Evolutionary conservation across 1,140 invertebrate genomes (phyloP), one percentile per base, ranked within the genome.

Genomic region (Diachasma alloeum): DNA sequence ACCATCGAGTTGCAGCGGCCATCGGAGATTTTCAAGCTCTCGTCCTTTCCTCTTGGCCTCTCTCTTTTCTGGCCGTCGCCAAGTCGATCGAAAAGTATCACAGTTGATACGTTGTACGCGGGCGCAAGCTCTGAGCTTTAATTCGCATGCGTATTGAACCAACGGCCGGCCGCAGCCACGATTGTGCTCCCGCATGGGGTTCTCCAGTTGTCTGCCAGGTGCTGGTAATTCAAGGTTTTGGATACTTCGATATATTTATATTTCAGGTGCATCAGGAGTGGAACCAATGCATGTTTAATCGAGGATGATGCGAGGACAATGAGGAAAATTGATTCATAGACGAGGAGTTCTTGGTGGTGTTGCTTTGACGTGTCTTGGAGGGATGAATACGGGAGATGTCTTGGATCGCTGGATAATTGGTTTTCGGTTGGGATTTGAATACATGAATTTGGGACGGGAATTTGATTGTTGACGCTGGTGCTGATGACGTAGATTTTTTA

Each of bases 51-150:
- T 69, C 68, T 81, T 44, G 22, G 17, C 9, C 26, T 75, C 53
- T 36, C 68, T 75, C 74, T 39, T 56, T 39, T 77, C 39, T 74
- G 76, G 78, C 79, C 75, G 83, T 82, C 81, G 82, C 82, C 83
- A 82, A 85, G 86, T 86, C 87, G 87, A 89, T 88, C 87, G 87
- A 89, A 90, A 88, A 88, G 87, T 84, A 82, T 71, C 63, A n/a
- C 53, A 68, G 46, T 42, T 4, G 72, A 5, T 1, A 0, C 5
- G 39, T 48, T 71, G 68, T 79, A 56, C 81, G 79, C 75, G 82
- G 77, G 82, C 83, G 82, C 84, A 84, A 86, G 83, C 83, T 84
- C 81, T 81, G 24, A 36, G 79, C 84, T 84, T 83, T 83, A 85
- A 82, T 75, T 84, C 87, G 88, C 87, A 88, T 88, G 87, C 88